These are phyloP conservation scores for Lissonota sp. DNA, from an alignment of 2,888 invertebrate genomes.

Conservation along the genomic window DNA sequence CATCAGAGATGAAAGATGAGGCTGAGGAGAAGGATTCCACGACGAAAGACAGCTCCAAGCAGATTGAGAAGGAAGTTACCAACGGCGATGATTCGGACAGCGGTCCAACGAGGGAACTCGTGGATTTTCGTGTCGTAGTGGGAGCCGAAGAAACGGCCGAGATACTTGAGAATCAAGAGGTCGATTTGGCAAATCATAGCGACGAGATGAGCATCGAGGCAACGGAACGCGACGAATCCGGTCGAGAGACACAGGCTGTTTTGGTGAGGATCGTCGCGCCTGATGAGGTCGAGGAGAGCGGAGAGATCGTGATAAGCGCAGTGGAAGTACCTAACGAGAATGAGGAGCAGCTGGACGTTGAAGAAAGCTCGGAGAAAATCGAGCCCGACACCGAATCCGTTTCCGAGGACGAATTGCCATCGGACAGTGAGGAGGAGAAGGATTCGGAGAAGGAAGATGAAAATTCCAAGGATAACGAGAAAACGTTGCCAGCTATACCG, in stretches of 20 bases:
- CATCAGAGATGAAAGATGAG: slow-evolving; percentile 68
- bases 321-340: slow-evolving; percentile 50
- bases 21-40: slow-evolving; percentile 12
- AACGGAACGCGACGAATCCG: slow-evolving; percentile 71
- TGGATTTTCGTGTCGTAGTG: slow-evolving; percentile 64
- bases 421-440: slow-evolving; percentile 85
- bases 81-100: slow-evolving; percentile 63
- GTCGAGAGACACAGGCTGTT: slow-evolving; percentile 75
- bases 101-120: slow-evolving; percentile 63
- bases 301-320: slow-evolving; percentile 72
- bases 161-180: slow-evolving; percentile 63
- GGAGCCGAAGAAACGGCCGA: slow-evolving; percentile 68
- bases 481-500: slow-evolving; percentile 55
- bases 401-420: slow-evolving; percentile 92
- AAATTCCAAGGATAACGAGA: slow-evolving; percentile 78
- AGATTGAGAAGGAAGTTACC: background rate
- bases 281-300: slow-evolving; percentile 74
- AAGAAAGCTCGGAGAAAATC: slow-evolving; percentile 81
- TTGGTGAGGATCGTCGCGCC: slow-evolving; percentile 72
- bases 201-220: slow-evolving; percentile 56
- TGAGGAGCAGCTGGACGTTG: slow-evolving; percentile 50
- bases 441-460: slow-evolving; percentile 81
- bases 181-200: slow-evolving; percentile 31
- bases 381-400: slow-evolving; percentile 94
- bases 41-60: background rate